Conservation (phyloP, 2,113 vertebrate species). For the Oncorhynchus clarkii region DNA sequence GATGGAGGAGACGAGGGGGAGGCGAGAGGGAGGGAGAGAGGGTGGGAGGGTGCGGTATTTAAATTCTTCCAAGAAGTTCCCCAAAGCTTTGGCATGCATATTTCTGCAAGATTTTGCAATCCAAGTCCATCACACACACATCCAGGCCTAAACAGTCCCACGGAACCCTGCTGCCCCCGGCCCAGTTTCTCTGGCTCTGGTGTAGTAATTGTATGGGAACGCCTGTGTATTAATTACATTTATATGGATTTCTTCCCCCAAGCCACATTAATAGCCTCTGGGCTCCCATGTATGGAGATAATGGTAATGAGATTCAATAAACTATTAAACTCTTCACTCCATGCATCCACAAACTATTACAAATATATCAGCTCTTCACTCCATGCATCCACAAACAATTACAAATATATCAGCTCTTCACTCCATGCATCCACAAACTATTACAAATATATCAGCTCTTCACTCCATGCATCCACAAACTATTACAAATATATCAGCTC, state of each 20-base stretch:
- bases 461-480: too few species aligned
- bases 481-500: too few species aligned
- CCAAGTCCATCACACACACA: slow-evolving; percentile 38
- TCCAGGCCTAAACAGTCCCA: slow-evolving; percentile 30
- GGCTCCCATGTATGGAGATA: neutral
- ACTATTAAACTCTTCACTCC: too few species aligned
- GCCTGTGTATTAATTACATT: slow-evolving; percentile 27
- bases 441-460: too few species aligned
- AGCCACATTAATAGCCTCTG: neutral
- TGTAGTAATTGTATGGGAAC: slow-evolving; percentile 9
- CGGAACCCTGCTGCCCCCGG: slow-evolving; percentile 16
- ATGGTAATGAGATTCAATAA: too few species aligned
- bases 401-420: too few species aligned
- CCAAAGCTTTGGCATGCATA: slow-evolving; percentile 41
- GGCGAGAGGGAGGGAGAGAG: neutral
- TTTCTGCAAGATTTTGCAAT: slow-evolving; percentile 36
- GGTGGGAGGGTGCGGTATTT: slow-evolving; percentile 19
- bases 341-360: too few species aligned
- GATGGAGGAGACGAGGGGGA: slow-evolving; percentile 14
- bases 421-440: too few species aligned
- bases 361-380: too few species aligned
- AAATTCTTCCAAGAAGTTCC: slow-evolving; percentile 47
- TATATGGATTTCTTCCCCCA: slow-evolving; percentile 1
- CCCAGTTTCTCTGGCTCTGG: slow-evolving; percentile 14
- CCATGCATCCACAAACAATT: too few species aligned